These are phyloP conservation scores for human (Homo sapiens) DNA, from an alignment of 2,113 vertebrate species.

Conservation along the genomic window DNA sequence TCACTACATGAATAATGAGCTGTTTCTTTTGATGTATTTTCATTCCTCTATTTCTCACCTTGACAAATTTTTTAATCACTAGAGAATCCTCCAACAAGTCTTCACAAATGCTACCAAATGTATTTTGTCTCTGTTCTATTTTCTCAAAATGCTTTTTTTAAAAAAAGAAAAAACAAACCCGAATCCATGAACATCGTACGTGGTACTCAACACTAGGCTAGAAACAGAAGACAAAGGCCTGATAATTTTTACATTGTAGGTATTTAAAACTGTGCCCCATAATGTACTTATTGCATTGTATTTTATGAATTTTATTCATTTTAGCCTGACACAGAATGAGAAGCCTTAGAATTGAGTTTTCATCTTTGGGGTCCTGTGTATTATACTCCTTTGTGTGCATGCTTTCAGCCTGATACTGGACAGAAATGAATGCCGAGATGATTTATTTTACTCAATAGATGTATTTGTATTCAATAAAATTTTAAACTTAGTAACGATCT, in stretches of 20 bases:
- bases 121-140: neutral
- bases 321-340: neutral
- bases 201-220: neutral
- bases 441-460: neutral
- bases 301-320: neutral
- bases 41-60: neutral
- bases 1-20: neutral
- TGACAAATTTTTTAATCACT: conserved; percentile 26
- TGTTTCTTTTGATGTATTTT: neutral
- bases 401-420: neutral
- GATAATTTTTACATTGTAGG: neutral
- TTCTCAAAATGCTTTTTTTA: neutral
- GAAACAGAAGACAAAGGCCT: neutral
- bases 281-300: neutral
- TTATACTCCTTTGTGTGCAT: neutral
- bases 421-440: neutral
- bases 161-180: neutral
- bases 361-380: neutral
- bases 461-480: neutral
- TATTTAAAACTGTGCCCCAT: neutral
- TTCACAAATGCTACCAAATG: neutral
- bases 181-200: neutral
- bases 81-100: neutral
- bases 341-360: neutral
- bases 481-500: neutral